These are phyloP conservation scores for Porites cylindrica DNA, from an alignment of 92 coral and sea anemone species.

Conservation along the genomic window DNA sequence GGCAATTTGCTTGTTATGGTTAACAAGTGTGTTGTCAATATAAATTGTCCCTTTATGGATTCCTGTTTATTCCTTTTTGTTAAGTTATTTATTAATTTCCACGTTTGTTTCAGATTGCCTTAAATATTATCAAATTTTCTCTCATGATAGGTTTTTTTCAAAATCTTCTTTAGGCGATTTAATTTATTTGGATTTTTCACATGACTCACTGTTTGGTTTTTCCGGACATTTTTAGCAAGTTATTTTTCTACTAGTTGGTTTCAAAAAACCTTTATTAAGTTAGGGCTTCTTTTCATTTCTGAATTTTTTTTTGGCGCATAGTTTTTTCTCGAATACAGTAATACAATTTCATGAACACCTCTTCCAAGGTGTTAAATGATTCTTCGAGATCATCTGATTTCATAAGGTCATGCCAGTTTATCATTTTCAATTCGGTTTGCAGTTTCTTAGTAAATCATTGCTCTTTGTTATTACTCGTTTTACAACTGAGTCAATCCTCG, in stretches of 20 bases:
- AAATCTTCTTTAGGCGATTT: not conserved
- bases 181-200: too few relatives aligned
- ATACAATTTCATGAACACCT: not conserved
- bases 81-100: not conserved
- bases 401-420: not conserved
- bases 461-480: not conserved
- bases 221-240: not conserved
- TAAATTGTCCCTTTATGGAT: not conserved
- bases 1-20: not conserved
- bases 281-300: not conserved
- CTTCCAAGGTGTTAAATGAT: not conserved
- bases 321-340: not conserved
- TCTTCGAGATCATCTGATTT: not conserved
- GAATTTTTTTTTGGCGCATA: not conserved
- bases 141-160: not conserved
- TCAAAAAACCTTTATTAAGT: not conserved
- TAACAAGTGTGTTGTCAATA: not conserved
- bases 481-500: not conserved
- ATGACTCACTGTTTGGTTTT: not conserved
- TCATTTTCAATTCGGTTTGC: not conserved
- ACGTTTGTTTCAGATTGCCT: not conserved
- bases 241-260: not conserved
- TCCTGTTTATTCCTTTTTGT: not conserved
- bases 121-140: not conserved
- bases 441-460: not conserved